Base-by-base conservation (phyloP, 92 coral and sea anemone genomes). In the Palythoa grandiflora region DNA sequence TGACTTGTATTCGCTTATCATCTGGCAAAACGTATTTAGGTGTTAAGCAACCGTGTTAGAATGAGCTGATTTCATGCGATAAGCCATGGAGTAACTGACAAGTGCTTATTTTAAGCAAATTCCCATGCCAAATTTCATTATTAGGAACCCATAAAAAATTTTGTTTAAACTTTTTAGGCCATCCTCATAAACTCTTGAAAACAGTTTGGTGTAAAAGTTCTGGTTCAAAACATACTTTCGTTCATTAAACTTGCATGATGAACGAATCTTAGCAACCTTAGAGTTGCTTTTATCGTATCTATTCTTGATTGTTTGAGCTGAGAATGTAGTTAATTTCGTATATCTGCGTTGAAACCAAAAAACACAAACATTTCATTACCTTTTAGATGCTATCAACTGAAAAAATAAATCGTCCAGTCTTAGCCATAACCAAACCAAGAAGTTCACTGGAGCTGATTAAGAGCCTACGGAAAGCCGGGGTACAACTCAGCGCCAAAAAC, bases 361-460 rank as follows among this genome's bases (percentile, higher is more conserved):
- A 68, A 68, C 10, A 68, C 48, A 70, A 70, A 70, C 74, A 70
- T 36, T 70, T 70, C 74, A 70, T 70, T 5, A 37, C 37, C 35
- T 10, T 3, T 8, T 19, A 70, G 74, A 70, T 70, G 44, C 44
- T 37, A 70, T 70, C 74, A 5, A 8, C 6, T 70, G 74, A 35
- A 28, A 70, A 70, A 70, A 70, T 70, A 5, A 70, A 70, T 70
- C 17, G 74, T 15, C 17, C 44, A 14, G 7, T 70, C 44, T 11
- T 20, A 37, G 15, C 15, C 9, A 16, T 60, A 40, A 40, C 47
- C 47, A 40, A 40, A 0, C 47, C 47, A 40, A 40, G 28, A n/a
- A 60, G 17, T 3, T 61, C 19, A 16, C 6, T 16, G 68, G 19
- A 17, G 68, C 19, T 19, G 68, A n/a, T 20, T 16, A 16, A 40